A percentile compares a stretch with the other conserved stretches of the same genome.
Evolutionary conservation across 2,888 invertebrate genomes (phyloP).

Genomic region (Apamea sordens): DNA sequence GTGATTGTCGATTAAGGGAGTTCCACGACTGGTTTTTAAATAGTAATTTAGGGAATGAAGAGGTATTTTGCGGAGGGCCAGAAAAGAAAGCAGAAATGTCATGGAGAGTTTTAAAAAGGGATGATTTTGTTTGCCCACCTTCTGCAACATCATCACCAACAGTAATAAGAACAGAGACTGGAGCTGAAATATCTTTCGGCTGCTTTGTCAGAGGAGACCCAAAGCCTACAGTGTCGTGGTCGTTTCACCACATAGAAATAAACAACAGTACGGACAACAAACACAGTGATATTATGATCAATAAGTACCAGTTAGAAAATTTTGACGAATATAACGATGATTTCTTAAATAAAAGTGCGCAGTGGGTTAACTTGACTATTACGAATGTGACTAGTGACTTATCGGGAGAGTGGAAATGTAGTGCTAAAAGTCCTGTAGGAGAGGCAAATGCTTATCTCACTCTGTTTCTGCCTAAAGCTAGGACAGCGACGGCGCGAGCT

Average conservation of each 20-base stretch:
- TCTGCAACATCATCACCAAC: slow-evolving; percentile 91
- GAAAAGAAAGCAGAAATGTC: slow-evolving; percentile 91
- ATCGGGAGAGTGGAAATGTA: slow-evolving; percentile 96
- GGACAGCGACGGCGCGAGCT: slow-evolving; percentile 94
- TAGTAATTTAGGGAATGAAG: slow-evolving; percentile 94
- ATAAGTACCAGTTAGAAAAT: slow-evolving; percentile 77
- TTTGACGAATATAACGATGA: slow-evolving; percentile 84
- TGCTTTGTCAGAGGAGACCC: slow-evolving; percentile 96
- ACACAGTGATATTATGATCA: slow-evolving; percentile 80
- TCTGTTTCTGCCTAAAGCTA: slow-evolving; percentile 88
- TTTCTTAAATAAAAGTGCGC: slow-evolving; percentile 87
- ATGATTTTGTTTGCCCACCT: slow-evolving; percentile 95
- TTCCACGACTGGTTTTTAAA: slow-evolving; percentile 95
- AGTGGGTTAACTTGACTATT: slow-evolving; percentile 95
- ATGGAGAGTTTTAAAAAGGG: slow-evolving; percentile 94
- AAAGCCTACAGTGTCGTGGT: slow-evolving; percentile 94
- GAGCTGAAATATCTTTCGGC: slow-evolving; percentile 95
- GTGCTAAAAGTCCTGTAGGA: slow-evolving; percentile 92
- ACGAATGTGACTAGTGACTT: slow-evolving; percentile 95
- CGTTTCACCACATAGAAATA: slow-evolving; percentile 91
- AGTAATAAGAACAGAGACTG: slow-evolving; percentile 93
- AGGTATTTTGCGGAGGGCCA: slow-evolving; percentile 93
- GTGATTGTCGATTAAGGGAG: slow-evolving; percentile 95
- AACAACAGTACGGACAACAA: slow-evolving; percentile 79
- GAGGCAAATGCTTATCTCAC: slow-evolving; percentile 91